Evolutionary conservation across 2,888 invertebrate species (phyloP).

Genomic region (Agrypnus murinus): DNA sequence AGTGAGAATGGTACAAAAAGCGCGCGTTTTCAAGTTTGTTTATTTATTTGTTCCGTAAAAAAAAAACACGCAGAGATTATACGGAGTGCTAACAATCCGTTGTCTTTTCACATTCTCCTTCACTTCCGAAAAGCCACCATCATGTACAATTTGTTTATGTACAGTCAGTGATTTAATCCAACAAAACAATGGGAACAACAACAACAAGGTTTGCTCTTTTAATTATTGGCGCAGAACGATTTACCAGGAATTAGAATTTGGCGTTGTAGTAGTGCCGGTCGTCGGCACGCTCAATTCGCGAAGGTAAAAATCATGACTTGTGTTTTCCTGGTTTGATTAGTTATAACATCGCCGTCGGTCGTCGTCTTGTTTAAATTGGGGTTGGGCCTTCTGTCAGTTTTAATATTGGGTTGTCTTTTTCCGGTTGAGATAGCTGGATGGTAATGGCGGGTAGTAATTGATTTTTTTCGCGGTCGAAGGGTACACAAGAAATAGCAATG

Average conservation of each 20-base stretch:
- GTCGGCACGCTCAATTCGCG: neutral
- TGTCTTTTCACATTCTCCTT: constrained; percentile 23
- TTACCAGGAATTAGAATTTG: constrained; percentile 23
- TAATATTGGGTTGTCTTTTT: constrained; percentile 18
- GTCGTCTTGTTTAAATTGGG: constrained; percentile 7
- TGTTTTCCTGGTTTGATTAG: too few relatives aligned
- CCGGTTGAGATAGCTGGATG: neutral
- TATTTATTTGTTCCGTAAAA: constrained; percentile 5
- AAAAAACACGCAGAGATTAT: constrained; percentile 9
- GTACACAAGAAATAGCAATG: constrained; percentile 1
- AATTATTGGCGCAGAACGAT: constrained; percentile 29
- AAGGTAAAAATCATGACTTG: constrained; percentile 24
- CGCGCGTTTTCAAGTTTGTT: constrained; percentile 10
- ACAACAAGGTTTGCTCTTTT: constrained; percentile 21
- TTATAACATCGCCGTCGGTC: too few relatives aligned
- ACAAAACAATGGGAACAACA: constrained; percentile 24
- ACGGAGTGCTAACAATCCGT: constrained; percentile 18
- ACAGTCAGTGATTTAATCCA: constrained; percentile 25
- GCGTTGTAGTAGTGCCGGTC: too few relatives aligned
- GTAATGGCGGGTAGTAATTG: constrained; percentile 12
- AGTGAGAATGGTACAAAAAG: constrained; percentile 7
- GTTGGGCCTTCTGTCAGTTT: constrained; percentile 26
- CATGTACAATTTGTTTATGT: constrained; percentile 19
- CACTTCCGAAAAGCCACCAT: too few relatives aligned
- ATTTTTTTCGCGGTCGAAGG: constrained; percentile 14